Conservation (phyloP, 2,888 invertebrate species). For the Mesopsocus fuscifrons region DNA sequence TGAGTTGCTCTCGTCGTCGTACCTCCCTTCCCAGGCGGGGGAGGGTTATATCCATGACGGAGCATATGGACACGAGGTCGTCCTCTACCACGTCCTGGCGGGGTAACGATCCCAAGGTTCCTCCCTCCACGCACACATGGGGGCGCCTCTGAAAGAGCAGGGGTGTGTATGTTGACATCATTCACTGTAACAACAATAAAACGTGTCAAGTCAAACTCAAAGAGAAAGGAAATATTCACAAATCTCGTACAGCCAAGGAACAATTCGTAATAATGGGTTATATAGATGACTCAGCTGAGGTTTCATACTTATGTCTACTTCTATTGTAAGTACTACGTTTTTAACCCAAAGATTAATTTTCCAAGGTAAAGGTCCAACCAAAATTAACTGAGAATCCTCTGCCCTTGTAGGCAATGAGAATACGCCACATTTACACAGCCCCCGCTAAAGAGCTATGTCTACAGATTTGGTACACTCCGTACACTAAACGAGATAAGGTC, state of each 20-base stretch:
- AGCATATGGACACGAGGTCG: conserved; percentile 14
- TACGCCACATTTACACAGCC: too few relatives aligned
- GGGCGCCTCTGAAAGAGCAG: conserved; percentile 4
- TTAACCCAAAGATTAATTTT: too few relatives aligned
- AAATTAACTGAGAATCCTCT: background rate
- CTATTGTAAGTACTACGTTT: too few relatives aligned
- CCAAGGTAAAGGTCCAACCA: too few relatives aligned
- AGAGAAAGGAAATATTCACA: background rate
- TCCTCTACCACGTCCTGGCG: conserved; percentile 11
- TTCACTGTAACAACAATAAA: background rate
- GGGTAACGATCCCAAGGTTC: background rate
- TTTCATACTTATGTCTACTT: too few relatives aligned
- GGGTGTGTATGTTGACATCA: background rate
- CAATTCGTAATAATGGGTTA: too few relatives aligned
- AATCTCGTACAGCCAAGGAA: too few relatives aligned
- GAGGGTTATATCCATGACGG: conserved; percentile 14
- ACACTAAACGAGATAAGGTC: too few relatives aligned
- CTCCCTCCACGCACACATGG: background rate
- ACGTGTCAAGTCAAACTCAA: background rate
- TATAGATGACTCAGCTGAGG: too few relatives aligned
- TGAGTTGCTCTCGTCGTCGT: background rate
- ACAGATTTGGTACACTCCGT: too few relatives aligned
- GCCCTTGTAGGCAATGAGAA: background rate
- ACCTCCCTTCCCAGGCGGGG: conserved; percentile 1
- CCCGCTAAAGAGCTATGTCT: too few relatives aligned